Evolutionary conservation across 2,113 vertebrate species (phyloP).

Genomic region (Tenebrosternarchus preto): DNA sequence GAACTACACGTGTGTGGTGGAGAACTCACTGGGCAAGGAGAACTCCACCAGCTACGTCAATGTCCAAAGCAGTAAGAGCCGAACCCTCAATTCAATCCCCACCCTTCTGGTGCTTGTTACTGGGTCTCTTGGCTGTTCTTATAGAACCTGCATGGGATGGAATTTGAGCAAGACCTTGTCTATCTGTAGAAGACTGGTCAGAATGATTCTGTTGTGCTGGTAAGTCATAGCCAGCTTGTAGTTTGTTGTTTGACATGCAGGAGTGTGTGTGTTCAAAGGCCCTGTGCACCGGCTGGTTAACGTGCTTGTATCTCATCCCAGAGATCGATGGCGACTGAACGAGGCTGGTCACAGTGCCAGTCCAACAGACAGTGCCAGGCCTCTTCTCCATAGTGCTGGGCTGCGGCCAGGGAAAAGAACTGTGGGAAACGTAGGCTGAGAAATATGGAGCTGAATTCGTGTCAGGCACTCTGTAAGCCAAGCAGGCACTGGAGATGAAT

Average conservation of each 20-base stretch:
- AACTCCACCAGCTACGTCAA: constrained; percentile 85
- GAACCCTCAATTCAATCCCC: background rate
- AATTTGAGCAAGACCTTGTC: background rate
- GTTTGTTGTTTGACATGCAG: background rate
- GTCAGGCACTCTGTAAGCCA: background rate
- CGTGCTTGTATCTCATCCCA: background rate
- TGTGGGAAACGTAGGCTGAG: constrained; percentile 34
- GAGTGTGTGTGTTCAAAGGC: background rate
- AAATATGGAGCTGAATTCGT: constrained; percentile 3
- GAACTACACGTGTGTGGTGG: constrained; percentile 93
- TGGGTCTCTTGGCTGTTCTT: constrained; percentile 1
- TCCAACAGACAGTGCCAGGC: background rate
- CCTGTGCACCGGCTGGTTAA: background rate
- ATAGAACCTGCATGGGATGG: background rate
- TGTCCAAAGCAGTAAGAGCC: constrained; percentile 89
- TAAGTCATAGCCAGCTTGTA: background rate
- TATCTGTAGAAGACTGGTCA: background rate
- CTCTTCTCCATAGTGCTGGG: background rate
- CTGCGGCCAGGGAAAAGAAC: constrained; percentile 32
- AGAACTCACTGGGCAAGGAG: constrained; percentile 92
- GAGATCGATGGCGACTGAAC: background rate
- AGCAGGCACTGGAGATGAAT: constrained; percentile 10
- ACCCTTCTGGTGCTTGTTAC: constrained; percentile 7
- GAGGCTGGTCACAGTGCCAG: background rate
- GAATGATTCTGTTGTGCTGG: background rate